Percentiles rank a stretch among this genome's conserved stretches.
Evolutionary conservation across 1,140 invertebrate species (phyloP).

Genomic region (Diorhabda elongata): DNA sequence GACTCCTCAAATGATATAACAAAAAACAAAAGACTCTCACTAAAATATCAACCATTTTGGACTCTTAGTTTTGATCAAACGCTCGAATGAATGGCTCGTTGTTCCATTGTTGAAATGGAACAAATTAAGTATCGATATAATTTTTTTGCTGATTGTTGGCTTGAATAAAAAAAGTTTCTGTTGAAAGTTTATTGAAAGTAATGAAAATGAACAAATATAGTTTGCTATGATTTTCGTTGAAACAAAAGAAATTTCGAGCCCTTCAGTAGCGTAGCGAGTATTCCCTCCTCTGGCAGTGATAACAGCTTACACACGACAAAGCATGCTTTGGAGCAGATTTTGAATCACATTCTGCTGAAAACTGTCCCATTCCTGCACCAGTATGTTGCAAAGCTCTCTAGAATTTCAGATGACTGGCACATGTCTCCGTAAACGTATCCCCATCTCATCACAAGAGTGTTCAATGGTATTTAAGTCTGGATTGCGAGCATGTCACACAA

Average conservation of each 20-base stretch:
- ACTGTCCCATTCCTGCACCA: constrained; percentile 5
- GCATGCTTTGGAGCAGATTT: constrained; percentile 3
- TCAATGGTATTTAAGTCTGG: not conserved
- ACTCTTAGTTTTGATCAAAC: no score
- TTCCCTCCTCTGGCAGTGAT: constrained; percentile 6
- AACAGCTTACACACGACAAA: constrained; percentile 7
- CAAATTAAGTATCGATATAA: no score
- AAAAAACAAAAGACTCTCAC: no score
- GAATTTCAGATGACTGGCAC: not conserved
- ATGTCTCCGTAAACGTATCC: constrained; percentile 5
- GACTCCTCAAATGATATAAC: no score
- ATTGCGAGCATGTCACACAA: constrained; percentile 3
- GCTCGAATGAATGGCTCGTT: no score
- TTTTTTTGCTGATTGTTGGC: no score
- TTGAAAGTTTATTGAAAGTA: no score
- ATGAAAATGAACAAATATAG: no score
- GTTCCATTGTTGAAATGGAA: no score
- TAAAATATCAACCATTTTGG: no score
- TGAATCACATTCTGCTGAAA: constrained; percentile 4
- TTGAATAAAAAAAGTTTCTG: no score
- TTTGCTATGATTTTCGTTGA: not conserved
- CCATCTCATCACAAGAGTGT: not conserved
- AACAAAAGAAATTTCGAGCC: not conserved
- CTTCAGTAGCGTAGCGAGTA: constrained; percentile 4
- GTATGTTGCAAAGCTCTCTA: constrained; percentile 6